Conservation (phyloP, 2,113 vertebrate genomes). For the Silurus meridionalis region DNA sequence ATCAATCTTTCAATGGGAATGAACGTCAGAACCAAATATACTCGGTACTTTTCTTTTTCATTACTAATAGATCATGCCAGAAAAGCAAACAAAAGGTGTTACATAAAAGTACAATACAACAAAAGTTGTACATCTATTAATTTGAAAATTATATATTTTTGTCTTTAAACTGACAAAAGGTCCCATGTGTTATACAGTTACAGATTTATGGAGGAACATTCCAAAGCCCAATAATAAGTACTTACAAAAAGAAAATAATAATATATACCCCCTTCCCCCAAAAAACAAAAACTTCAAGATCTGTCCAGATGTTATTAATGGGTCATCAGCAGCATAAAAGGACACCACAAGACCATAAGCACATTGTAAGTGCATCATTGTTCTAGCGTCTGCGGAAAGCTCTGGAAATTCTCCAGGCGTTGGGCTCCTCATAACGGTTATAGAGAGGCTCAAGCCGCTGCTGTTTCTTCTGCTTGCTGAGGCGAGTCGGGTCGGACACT, state of each 20-base stretch:
- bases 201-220: background rate
- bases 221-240: background rate
- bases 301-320: background rate
- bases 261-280: too few species aligned
- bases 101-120: background rate
- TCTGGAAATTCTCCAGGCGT: slow-evolving; percentile 94
- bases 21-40: slow-evolving; percentile 15
- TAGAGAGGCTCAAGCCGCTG: slow-evolving; percentile 93
- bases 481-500: slow-evolving; percentile 93
- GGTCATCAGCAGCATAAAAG: background rate
- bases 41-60: slow-evolving; percentile 9
- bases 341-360: background rate
- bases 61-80: background rate
- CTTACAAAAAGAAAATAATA: background rate
- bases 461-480: slow-evolving; percentile 99
- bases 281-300: background rate
- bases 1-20: background rate
- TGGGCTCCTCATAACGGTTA: slow-evolving; percentile 97
- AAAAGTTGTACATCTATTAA: background rate
- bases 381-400: slow-evolving; percentile 87
- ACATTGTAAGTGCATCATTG: background rate
- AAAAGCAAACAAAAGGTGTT: background rate
- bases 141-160: background rate
- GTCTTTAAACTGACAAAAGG: background rate
- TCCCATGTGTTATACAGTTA: background rate